Conservation (phyloP, 2,113 vertebrate species). For the Labeo catla region DNA sequence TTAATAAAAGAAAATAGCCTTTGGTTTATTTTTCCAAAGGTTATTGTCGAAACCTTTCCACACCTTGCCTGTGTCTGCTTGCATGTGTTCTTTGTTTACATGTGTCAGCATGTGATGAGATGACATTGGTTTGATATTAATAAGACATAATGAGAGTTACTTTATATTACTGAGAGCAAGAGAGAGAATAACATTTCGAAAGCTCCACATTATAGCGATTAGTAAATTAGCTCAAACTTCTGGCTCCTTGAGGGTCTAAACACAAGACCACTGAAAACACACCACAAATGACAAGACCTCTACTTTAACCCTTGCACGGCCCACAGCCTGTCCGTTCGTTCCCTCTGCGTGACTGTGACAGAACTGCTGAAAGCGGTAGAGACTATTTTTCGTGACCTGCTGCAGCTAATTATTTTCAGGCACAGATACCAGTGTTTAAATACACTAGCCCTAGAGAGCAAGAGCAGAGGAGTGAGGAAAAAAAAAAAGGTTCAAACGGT, state of each 20-base stretch:
- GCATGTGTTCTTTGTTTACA: not conserved
- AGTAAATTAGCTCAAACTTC: conserved; percentile 50
- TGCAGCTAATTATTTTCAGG: conserved; percentile 49
- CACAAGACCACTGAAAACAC: conserved; percentile 35
- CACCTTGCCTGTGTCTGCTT: not conserved
- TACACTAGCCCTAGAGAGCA: conserved; percentile 31
- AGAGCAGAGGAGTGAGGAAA: not conserved
- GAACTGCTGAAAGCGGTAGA: conserved; percentile 2
- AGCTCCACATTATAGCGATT: conserved; percentile 64
- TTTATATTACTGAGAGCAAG: not conserved
- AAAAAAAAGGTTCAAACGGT: not conserved
- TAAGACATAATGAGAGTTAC: not conserved
- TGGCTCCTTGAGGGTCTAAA: conserved; percentile 43
- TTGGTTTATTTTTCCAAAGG: not conserved
- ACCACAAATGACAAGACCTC: conserved; percentile 56
- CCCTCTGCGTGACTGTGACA: conserved; percentile 12
- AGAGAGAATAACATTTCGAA: not conserved
- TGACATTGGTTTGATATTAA: not conserved
- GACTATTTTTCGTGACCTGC: conserved; percentile 34
- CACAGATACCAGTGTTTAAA: conserved; percentile 32
- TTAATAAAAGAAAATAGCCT: not conserved
- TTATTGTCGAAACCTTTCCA: not conserved
- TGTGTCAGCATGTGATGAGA: not conserved
- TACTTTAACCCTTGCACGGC: conserved; percentile 54
- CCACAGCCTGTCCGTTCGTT: not conserved